Evolutionary conservation across 35 echinoderm and acorn worm genomes (phyloP).

Genomic region (Acanthaster planci): DNA sequence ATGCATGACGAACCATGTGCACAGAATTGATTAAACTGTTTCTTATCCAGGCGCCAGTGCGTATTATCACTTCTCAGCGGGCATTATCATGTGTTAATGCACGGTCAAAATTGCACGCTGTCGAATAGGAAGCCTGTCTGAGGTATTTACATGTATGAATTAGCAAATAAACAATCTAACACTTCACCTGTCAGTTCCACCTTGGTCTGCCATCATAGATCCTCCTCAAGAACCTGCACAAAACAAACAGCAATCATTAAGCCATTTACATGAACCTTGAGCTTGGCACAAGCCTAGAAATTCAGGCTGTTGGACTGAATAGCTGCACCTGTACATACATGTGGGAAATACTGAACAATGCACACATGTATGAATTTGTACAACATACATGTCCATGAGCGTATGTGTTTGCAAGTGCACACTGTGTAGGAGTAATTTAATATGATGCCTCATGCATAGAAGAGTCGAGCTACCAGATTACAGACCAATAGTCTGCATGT

Average conservation of each 20-base stretch:
- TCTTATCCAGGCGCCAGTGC: too few species aligned
- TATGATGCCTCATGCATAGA: too few species aligned
- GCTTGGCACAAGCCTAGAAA: background rate
- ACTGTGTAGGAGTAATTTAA: too few species aligned
- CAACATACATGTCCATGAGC: background rate
- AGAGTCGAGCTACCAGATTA: too few species aligned
- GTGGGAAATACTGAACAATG: background rate
- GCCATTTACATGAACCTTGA: background rate
- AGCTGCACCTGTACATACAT: background rate
- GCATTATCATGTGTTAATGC: background rate
- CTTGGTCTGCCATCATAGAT: slow-evolving; percentile 5
- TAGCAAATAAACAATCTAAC: too few species aligned
- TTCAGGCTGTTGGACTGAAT: background rate
- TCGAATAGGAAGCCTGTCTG: background rate
- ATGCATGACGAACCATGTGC: too few species aligned
- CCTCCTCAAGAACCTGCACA: background rate
- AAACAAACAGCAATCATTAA: background rate
- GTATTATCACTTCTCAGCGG: too few species aligned
- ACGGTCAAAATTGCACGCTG: background rate
- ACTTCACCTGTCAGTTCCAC: slow-evolving; percentile 5
- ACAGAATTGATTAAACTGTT: too few species aligned
- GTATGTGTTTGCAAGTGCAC: too few species aligned
- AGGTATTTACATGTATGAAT: too few species aligned
- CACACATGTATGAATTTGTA: background rate
- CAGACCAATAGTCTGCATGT: too few species aligned